Evolutionary conservation across 1,140 invertebrate genomes (phyloP).

Genomic region (Drosophila setifemur): DNA sequence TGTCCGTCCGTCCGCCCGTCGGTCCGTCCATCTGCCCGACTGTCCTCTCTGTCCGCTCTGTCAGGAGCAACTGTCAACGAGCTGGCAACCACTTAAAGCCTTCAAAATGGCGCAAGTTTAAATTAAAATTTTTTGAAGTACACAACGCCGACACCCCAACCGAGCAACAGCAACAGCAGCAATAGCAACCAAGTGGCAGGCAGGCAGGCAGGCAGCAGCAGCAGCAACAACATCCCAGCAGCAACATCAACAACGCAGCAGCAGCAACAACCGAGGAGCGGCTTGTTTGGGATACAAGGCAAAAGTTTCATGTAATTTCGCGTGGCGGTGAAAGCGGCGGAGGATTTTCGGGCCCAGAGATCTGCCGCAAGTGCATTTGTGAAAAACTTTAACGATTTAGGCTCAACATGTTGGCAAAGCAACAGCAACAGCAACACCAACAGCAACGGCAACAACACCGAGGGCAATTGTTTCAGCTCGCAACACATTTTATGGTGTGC

Average conservation of each 20-base stretch:
- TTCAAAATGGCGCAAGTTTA: constrained; percentile 81
- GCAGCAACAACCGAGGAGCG: constrained; percentile 35
- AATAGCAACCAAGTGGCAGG: constrained; percentile 42
- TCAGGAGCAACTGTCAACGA: constrained; percentile 79
- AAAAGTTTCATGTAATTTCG: constrained; percentile 76
- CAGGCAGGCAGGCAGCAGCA: constrained; percentile 14
- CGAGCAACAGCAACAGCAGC: constrained; percentile 10
- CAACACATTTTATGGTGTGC: constrained; percentile 74
- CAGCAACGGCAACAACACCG: constrained; percentile 46
- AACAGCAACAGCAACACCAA: constrained; percentile 50
- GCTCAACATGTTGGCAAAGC: constrained; percentile 73
- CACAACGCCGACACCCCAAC: constrained; percentile 55
- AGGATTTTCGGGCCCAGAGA: constrained; percentile 15
- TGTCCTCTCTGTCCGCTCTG: too few species aligned
- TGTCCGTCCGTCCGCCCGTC: too few species aligned
- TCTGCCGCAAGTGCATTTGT: constrained; percentile 75
- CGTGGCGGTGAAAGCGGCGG: not conserved
- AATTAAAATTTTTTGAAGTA: constrained; percentile 81
- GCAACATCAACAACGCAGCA: constrained; percentile 24
- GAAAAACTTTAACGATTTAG: constrained; percentile 81
- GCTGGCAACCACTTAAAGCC: constrained; percentile 80
- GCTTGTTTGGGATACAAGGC: constrained; percentile 67
- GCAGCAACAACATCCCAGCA: constrained; percentile 10
- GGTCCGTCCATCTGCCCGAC: too few species aligned
- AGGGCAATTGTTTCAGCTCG: constrained; percentile 64